Percentiles rank a stretch among this genome's conserved stretches.
phyloP scores from a whole-genome alignment of 2,888 invertebrate species.

The Lypha dubia region DNA sequence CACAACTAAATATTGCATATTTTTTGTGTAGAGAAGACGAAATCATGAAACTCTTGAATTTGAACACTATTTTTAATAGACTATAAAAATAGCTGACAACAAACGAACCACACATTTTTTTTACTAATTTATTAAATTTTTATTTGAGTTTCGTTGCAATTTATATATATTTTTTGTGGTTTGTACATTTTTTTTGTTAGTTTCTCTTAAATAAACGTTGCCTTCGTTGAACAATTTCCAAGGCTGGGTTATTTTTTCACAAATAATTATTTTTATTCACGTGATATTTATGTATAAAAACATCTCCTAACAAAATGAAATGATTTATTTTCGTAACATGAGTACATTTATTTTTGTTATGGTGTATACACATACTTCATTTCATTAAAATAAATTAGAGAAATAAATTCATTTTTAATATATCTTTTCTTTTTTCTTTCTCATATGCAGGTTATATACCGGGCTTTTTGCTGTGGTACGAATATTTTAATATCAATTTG shows the following conservation, averaged over 20 bases:
- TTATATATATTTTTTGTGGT: too few relatives aligned
- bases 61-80: too few relatives aligned
- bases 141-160: not conserved
- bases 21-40: too few relatives aligned
- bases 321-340: conserved; percentile 38
- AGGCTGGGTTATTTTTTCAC: not conserved
- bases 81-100: too few relatives aligned
- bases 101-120: too few relatives aligned
- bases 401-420: conserved; percentile 38
- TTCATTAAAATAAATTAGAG: conserved; percentile 39
- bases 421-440: not conserved
- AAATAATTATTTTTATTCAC: conserved; percentile 38
- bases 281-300: conserved; percentile 4
- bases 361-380: conserved; percentile 6
- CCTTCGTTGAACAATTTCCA: not conserved
- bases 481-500: conserved; percentile 1
- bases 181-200: too few relatives aligned
- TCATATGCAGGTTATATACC: conserved; percentile 42
- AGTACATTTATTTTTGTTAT: conserved; percentile 53
- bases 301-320: not conserved
- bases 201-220: conserved; percentile 7
- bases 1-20: too few relatives aligned
- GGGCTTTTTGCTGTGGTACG: not conserved
- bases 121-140: too few relatives aligned
- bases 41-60: too few relatives aligned